Percentiles rank a stretch among this genome's conserved stretches.
Evolutionary conservation across 30 jellyfish, hydroid and myxozoan genomes (phyloP).

Genomic region (Morbakka virulenta): DNA sequence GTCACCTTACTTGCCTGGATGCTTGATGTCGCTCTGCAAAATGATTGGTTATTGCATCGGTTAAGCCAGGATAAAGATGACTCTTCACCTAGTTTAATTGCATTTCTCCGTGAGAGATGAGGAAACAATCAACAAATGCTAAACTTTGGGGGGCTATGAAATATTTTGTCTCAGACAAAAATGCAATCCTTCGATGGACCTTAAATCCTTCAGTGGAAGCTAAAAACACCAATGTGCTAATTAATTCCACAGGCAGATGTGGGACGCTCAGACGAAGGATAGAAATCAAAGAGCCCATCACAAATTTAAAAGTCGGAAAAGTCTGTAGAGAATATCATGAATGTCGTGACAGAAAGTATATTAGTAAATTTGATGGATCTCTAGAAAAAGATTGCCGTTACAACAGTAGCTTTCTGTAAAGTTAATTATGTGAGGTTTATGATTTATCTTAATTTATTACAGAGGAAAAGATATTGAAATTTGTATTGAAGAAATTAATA

Average conservation of each 20-base stretch:
- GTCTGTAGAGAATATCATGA: neutral
- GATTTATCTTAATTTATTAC: no score
- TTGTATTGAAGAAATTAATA: no score
- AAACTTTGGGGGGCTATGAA: slow-evolving; percentile 44
- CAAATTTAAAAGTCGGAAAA: slow-evolving; percentile 6
- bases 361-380: slow-evolving; percentile 11
- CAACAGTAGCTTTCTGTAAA: no score
- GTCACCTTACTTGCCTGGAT: no score
- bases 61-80: no score
- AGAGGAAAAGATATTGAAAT: no score
- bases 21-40: no score
- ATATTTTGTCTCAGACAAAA: slow-evolving; percentile 30
- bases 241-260: slow-evolving; percentile 9
- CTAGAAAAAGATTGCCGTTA: slow-evolving; percentile 1
- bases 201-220: slow-evolving; percentile 47
- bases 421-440: no score
- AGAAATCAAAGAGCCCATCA: slow-evolving; percentile 1
- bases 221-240: slow-evolving; percentile 12
- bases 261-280: neutral
- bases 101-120: slow-evolving; percentile 56
- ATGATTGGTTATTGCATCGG: no score
- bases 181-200: slow-evolving; percentile 41
- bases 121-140: slow-evolving; percentile 50
- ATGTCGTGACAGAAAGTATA: slow-evolving; percentile 26
- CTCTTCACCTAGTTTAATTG: no score